Evolutionary conservation across 2,888 invertebrate genomes (phyloP).

Genomic region (Epiblema foenella): DNA sequence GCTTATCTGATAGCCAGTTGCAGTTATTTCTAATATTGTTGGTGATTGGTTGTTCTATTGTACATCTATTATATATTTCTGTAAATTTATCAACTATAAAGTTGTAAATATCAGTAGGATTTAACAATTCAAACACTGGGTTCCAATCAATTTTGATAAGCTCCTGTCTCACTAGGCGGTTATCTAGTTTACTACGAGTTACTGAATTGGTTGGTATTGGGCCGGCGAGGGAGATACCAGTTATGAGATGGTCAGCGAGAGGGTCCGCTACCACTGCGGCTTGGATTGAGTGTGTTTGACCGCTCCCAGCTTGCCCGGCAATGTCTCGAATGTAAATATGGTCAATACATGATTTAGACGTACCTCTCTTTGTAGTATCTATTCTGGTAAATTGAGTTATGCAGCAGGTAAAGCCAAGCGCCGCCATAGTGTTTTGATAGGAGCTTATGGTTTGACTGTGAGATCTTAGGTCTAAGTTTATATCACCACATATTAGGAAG

Average conservation of each 20-base stretch:
- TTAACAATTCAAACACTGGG: not conserved
- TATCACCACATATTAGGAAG: not conserved
- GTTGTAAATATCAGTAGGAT: conserved; percentile 1
- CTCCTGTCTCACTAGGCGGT: not conserved
- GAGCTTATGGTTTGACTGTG: not conserved
- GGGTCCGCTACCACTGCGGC: not conserved
- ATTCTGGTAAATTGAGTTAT: conserved; percentile 12
- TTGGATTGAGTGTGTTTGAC: not conserved
- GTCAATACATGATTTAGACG: conserved; percentile 10
- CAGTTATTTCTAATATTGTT: not conserved
- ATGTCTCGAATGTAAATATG: conserved; percentile 2
- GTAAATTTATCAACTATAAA: conserved; percentile 3
- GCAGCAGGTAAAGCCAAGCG: conserved; percentile 3
- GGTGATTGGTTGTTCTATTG: not conserved
- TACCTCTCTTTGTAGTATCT: conserved; percentile 2
- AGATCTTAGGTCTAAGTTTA: not conserved
- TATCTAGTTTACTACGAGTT: not conserved
- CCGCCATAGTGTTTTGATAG: conserved; percentile 10
- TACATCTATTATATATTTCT: not conserved
- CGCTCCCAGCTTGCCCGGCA: not conserved
- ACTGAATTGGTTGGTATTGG: not conserved
- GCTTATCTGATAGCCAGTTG: not conserved
- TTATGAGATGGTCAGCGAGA: not conserved
- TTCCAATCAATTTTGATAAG: conserved; percentile 10
- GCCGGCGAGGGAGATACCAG: not conserved